Evolutionary conservation across 2,113 vertebrate species (phyloP).

Genomic region (Nibea albiflora): DNA sequence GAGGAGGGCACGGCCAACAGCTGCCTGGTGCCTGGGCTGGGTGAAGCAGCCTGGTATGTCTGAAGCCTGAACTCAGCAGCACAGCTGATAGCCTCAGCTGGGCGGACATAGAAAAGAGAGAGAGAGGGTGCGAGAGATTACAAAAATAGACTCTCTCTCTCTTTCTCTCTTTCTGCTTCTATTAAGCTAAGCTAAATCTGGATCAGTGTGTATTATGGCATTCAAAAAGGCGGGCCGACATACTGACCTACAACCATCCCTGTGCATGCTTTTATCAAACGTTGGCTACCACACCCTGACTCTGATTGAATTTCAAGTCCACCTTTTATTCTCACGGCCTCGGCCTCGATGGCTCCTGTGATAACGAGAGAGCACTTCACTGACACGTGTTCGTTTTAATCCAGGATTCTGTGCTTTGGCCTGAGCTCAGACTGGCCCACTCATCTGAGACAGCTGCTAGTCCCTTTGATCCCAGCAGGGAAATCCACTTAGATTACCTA

Average conservation of each 20-base stretch:
- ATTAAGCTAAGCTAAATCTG: constrained; percentile 75
- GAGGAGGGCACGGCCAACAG: constrained; percentile 75
- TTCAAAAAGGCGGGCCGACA: constrained; percentile 33
- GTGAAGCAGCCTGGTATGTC: constrained; percentile 73
- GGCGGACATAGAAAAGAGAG: constrained; percentile 46
- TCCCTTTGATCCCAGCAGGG: constrained; percentile 78
- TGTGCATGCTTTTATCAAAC: constrained; percentile 15
- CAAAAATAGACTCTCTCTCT: constrained; percentile 72
- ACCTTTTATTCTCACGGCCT: constrained; percentile 29
- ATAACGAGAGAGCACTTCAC: constrained; percentile 18
- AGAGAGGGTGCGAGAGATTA: constrained; percentile 60
- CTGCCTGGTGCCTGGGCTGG: constrained; percentile 75
- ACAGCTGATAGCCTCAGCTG: constrained; percentile 77
- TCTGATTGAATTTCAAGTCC: neutral
- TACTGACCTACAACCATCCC: constrained; percentile 66
- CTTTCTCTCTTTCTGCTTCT: constrained; percentile 61
- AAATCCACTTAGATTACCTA: constrained; percentile 82
- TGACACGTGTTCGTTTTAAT: constrained; percentile 73
- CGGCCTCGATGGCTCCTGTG: neutral
- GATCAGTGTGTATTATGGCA: constrained; percentile 70
- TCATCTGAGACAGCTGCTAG: constrained; percentile 79
- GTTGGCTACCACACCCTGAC: neutral
- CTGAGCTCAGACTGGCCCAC: constrained; percentile 68
- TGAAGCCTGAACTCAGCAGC: constrained; percentile 68
- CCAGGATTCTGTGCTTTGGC: constrained; percentile 80